phyloP scores from a whole-genome alignment of 2,113 vertebrate species.

The Saccopteryx leptura region DNA sequence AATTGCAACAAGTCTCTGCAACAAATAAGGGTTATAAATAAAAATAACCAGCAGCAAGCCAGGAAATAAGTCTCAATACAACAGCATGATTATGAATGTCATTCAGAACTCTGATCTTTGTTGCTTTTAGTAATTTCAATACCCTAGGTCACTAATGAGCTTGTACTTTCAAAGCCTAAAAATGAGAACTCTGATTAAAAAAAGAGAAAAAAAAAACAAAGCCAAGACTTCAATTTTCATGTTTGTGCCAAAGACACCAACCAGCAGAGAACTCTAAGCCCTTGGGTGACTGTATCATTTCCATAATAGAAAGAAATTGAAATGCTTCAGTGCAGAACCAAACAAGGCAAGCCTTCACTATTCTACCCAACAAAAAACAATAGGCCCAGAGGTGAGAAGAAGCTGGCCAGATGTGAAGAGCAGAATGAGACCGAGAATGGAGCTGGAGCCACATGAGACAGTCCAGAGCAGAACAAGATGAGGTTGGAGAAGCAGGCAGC shows the following conservation, averaged over 20 bases:
- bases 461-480: neutral
- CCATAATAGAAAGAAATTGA: slow-evolving; percentile 57
- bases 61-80: slow-evolving; percentile 72
- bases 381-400: neutral
- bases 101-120: slow-evolving; percentile 70
- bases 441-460: neutral
- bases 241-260: slow-evolving; percentile 70
- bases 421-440: neutral
- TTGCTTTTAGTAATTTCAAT: slow-evolving; percentile 74
- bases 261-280: slow-evolving; percentile 57
- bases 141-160: slow-evolving; percentile 78
- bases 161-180: slow-evolving; percentile 72
- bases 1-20: slow-evolving; percentile 79
- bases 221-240: slow-evolving; percentile 67
- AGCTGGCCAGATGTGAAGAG: neutral
- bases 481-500: neutral
- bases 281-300: slow-evolving; percentile 49
- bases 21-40: slow-evolving; percentile 78
- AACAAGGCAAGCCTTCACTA: neutral
- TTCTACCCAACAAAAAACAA: neutral
- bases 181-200: slow-evolving; percentile 73
- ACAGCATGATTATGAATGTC: slow-evolving; percentile 51
- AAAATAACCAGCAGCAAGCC: slow-evolving; percentile 73
- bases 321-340: neutral
- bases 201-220: slow-evolving; percentile 73